Base-by-base conservation (phyloP, 2,113 vertebrate species). In the Chrysemys picta region DNA sequence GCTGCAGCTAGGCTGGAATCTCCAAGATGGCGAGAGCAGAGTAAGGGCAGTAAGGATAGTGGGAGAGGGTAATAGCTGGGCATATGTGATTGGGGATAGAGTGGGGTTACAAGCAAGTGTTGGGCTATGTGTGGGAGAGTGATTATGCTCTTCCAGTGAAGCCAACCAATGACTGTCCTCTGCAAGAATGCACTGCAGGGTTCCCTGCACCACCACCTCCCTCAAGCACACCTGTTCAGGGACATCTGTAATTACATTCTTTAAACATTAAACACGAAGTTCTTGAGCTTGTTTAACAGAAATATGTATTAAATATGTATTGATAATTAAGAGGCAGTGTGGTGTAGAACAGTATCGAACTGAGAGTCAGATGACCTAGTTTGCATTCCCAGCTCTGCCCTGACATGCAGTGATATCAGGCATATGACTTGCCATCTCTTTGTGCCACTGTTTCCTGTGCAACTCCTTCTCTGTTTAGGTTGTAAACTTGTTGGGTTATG, bases 341-440 rank as follows among this genome's bases (percentile, higher is more conserved):
- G 50, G 29, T 84, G 38, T 56, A 29, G 12, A n/a, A 75, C 57
- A 62, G 38, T 31, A 0, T 0, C 38, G 75, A 53, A 6, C 57
- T 47, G 72, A 3, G 53, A 91, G 8, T 35, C 50, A 38, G 8
- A 62, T 31, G 29, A 5, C 69, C 69, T 72, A 25, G n/a, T 10
- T 54, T 27, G 3, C 3, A 2, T 29, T 50, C n/a, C 27, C 31
- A 49, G 25, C 75, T 91, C 24, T 87, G 59, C 53, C 3, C 35
- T 38, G 29, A 31, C 5, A 29, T 62, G 29, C 59, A 62, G 29
- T 31, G 59, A 62, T 62, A 31, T 62, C 59, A 62, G 59, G 29
- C 59, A 62, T 62, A 31, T 6, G 59, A 62, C 14, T 62, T 62
- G 29, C 69, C 13, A 22, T 72, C 10, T 72, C n/a, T 72, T n/a